Evolutionary conservation across 1,140 invertebrate genomes (phyloP), one percentile per base, ranked within the genome.

Genomic region (Hypsibius dujardini): DNA sequence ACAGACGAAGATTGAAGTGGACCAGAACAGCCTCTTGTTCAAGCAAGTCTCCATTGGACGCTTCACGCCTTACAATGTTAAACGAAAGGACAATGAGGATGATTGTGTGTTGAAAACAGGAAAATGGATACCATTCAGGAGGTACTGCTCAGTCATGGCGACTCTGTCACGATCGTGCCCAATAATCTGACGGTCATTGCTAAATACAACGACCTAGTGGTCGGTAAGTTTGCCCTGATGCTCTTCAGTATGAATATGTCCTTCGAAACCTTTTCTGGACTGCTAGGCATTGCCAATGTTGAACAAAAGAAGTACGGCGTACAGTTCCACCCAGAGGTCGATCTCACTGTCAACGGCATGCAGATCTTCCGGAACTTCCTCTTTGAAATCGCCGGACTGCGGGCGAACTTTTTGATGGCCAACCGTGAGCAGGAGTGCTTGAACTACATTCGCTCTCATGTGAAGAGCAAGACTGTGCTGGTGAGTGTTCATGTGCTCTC

Each of bases 221-320:
- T 56, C 50, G 50, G 50, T 56, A 56, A 56, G 50, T 12, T 7
- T 28, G 28, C 28, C 28, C 28, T 28, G 28, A 28, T 28, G 28
- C 28, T 28, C 28, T 28, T 28, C 28, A 28, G 28, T 28, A 28
- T 28, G n/a, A 56, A 56, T 56, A 12, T 56, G n/a, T 56, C 50
- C n/a, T 56, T n/a, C 7, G 7, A 56, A 56, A 56, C 7, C 7
- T 56, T n/a, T 56, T 56, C 7, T 56, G 50, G n/a, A 56, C 28
- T 56, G 7, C 50, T n/a, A 56, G 50, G 50, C n/a, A n/a, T 56
- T 7, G 7, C 50, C 7, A 56, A 56, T 56, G 50, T 12, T 12
- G n/a, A 56, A n/a, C 50, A n/a, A 7, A 56, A 56, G n/a, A 56
- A 56, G n/a, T 56, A 56, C 50, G 50, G 50, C n/a, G 50, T 56